phyloP scores from a whole-genome alignment of 2,888 invertebrate genomes.

The Thumatha senex region DNA sequence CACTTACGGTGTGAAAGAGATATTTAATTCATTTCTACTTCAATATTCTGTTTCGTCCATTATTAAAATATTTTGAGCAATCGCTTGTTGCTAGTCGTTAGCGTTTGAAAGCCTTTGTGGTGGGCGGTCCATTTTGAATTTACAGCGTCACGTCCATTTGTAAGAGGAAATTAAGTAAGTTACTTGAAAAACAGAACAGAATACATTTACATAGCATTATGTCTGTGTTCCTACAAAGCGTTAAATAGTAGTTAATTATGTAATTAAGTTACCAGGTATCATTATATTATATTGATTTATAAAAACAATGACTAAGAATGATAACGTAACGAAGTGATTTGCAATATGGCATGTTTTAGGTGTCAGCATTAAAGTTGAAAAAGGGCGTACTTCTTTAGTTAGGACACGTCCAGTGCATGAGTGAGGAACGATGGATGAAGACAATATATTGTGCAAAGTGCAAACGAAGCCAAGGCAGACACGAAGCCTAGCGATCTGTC shows the following conservation, averaged over 20 bases:
- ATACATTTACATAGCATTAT: constrained; percentile 3
- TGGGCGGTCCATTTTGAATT: not conserved
- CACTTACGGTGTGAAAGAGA: not conserved
- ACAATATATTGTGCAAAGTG: too few species aligned
- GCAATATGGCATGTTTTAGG: too few species aligned
- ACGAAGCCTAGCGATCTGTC: too few species aligned
- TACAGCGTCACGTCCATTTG: not conserved
- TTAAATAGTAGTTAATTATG: constrained; percentile 1
- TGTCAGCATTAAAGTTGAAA: too few species aligned
- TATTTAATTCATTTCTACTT: not conserved
- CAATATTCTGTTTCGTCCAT: not conserved
- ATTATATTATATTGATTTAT: too few species aligned
- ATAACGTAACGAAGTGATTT: too few species aligned
- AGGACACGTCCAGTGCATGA: too few species aligned
- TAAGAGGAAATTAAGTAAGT: constrained; percentile 1
- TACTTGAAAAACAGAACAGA: constrained; percentile 4
- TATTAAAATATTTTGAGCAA: not conserved
- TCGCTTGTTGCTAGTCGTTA: not conserved
- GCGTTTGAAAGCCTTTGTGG: not conserved
- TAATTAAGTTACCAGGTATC: not conserved
- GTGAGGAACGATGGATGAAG: too few species aligned
- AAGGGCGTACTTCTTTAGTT: too few species aligned
- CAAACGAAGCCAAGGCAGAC: too few species aligned
- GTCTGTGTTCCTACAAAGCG: constrained; percentile 1
- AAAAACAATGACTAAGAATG: too few species aligned